Percentiles rank a stretch among this genome's conserved stretches.
Conservation (phyloP, 2,113 vertebrate genomes). For the Entosphenus tridentatus region DNA sequence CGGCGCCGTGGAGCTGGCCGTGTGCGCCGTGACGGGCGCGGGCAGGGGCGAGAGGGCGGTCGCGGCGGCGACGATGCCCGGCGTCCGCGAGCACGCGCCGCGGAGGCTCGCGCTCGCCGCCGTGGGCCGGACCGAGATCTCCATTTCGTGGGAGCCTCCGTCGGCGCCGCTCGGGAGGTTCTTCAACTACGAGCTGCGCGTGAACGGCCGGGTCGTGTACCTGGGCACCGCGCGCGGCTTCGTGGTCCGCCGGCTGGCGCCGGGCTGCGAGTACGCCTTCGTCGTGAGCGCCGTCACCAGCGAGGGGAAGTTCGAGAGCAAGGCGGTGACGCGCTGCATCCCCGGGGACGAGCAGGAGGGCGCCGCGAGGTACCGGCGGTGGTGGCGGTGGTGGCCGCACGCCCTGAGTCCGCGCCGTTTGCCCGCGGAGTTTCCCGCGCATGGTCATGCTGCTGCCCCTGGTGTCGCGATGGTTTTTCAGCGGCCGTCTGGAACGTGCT, state of each 20-base stretch:
- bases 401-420: too few species aligned
- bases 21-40: constrained; percentile 12
- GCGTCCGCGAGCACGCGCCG: constrained; percentile 16
- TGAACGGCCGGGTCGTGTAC: constrained; percentile 18
- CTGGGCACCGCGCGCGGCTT: constrained; percentile 14
- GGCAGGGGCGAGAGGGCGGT: constrained; percentile 9
- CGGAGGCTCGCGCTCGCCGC: constrained; percentile 13
- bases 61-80: constrained; percentile 11
- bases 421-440: too few species aligned
- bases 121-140: constrained; percentile 18
- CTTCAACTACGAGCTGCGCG: constrained; percentile 19
- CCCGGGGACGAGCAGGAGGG: constrained; percentile 14
- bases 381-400: too few species aligned
- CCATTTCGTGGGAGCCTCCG: constrained; percentile 17
- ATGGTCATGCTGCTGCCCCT: too few species aligned
- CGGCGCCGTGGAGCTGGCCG: constrained; percentile 12
- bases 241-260: constrained; percentile 12
- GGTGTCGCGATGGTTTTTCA: too few species aligned
- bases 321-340: constrained; percentile 16
- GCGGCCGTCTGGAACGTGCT: too few species aligned
- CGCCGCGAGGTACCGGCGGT: constrained; percentile 12
- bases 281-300: constrained; percentile 19
- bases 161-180: constrained; percentile 14
- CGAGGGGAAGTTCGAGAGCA: constrained; percentile 16
- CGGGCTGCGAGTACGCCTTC: constrained; percentile 17